Conservation (phyloP, 2,797 vertebrate genomes). For the Serranus cabrilla region DNA sequence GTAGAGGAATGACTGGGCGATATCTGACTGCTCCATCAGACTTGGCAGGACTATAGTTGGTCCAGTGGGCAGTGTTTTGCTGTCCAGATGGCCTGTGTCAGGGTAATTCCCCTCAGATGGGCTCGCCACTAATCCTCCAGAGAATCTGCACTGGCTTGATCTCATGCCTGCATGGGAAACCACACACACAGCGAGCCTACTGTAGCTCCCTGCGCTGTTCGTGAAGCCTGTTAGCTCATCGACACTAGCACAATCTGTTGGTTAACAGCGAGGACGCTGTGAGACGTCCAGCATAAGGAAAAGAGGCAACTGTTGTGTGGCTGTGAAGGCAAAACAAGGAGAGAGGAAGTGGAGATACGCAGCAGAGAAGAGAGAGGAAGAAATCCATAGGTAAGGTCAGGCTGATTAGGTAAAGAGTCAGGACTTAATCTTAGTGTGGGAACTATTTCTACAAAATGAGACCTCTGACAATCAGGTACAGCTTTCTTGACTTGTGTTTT, state of each 20-base stretch:
- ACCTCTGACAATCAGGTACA: conserved; percentile 71
- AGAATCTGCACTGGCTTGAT: conserved; percentile 76
- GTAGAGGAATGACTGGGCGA: conserved; percentile 3
- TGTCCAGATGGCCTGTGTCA: conserved; percentile 78
- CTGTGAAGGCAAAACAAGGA: conserved; percentile 1
- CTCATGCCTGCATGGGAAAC: conserved; percentile 59
- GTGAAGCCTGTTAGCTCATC: conserved; percentile 6
- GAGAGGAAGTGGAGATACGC: conserved; percentile 2
- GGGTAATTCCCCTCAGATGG: conserved; percentile 77
- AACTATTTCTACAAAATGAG: conserved; percentile 55
- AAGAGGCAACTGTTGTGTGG: background rate
- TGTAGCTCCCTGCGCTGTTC: conserved; percentile 23
- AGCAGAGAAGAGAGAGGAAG: conserved; percentile 18
- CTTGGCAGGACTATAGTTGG: conserved; percentile 25
- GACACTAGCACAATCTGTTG: conserved; percentile 7
- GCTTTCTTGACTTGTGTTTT: conserved; percentile 1
- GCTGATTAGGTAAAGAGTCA: conserved; percentile 55
- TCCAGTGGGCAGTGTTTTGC: conserved; percentile 47
- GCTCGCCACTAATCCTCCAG: conserved; percentile 74
- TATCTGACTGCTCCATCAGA: conserved; percentile 8
- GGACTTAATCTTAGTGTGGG: conserved; percentile 57
- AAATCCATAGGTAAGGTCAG: conserved; percentile 43
- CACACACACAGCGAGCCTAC: conserved; percentile 14
- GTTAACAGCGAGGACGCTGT: conserved; percentile 7
- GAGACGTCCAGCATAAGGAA: background rate